Percentiles rank a stretch among this genome's conserved stretches.
phyloP scores from a whole-genome alignment of 2,113 vertebrate species.

The Poeciliopsis turrubarensis region DNA sequence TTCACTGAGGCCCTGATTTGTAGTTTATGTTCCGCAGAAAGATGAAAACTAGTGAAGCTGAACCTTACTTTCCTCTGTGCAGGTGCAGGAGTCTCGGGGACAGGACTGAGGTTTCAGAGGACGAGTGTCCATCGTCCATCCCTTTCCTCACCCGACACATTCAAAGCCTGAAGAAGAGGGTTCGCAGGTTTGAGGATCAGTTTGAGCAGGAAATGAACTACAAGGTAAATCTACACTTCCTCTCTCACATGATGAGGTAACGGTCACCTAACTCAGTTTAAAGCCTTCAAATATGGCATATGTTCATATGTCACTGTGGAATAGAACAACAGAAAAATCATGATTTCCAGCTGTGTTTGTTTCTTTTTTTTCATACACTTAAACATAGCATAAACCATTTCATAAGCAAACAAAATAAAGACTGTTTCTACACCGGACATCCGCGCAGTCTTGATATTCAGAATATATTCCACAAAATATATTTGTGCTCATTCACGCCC shows the following conservation, averaged over 20 bases:
- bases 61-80: constrained; percentile 9
- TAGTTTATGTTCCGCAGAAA: not conserved
- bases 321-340: too few species aligned
- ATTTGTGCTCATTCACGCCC: not conserved
- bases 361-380: not conserved
- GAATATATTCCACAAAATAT: too few species aligned
- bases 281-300: not conserved
- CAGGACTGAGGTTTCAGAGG: constrained; percentile 80
- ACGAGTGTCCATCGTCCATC: constrained; percentile 79
- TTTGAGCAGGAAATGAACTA: constrained; percentile 96
- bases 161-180: constrained; percentile 91
- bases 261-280: not conserved
- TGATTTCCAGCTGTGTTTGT: too few species aligned
- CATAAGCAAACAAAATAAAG: too few species aligned
- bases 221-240: constrained; percentile 75
- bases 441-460: too few species aligned
- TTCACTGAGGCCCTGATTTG: not conserved
- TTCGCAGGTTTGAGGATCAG: constrained; percentile 92
- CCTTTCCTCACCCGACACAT: constrained; percentile 90
- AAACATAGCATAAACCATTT: not conserved
- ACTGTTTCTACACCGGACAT: too few species aligned
- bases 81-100: constrained; percentile 63
- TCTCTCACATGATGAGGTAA: not conserved
- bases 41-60: not conserved
- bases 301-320: too few species aligned